Conservation (phyloP, 2,797 vertebrate species). For the Holocentrus rufus region DNA sequence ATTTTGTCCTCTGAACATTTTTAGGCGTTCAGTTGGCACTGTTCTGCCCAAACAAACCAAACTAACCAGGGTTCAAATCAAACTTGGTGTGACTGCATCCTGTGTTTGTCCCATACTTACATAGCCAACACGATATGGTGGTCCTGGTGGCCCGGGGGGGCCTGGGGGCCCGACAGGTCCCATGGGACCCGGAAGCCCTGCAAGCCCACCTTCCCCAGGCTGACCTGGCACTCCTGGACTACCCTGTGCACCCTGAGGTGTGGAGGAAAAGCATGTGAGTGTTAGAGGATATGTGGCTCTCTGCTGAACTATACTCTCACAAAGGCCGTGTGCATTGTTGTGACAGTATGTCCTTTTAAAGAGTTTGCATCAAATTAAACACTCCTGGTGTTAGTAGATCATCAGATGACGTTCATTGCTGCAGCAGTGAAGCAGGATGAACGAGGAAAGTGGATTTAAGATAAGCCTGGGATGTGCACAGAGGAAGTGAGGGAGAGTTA, state of each 20-base stretch:
- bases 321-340: not conserved
- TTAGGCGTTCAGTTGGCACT: no score
- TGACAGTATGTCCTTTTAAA: not conserved
- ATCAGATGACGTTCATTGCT: not conserved
- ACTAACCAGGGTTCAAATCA: no score
- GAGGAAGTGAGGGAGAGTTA: not conserved
- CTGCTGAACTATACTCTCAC: not conserved
- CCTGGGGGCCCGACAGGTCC: slow-evolving; percentile 89
- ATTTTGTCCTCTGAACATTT: no score
- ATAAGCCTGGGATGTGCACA: not conserved
- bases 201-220: slow-evolving; percentile 82
- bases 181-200: slow-evolving; percentile 87
- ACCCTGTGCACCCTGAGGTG: slow-evolving; percentile 78
- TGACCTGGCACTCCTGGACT: slow-evolving; percentile 78
- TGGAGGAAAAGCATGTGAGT: not conserved
- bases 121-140: slow-evolving; percentile 71
- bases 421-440: not conserved
- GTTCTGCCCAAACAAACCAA: no score
- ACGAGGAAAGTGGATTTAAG: not conserved
- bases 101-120: slow-evolving; percentile 79
- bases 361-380: not conserved
- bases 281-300: not conserved
- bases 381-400: not conserved
- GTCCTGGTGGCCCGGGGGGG: slow-evolving; percentile 81
- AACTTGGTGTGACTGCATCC: no score